Base-by-base conservation (phyloP, 2,113 vertebrate species). In the Sorex araneus region DNA sequence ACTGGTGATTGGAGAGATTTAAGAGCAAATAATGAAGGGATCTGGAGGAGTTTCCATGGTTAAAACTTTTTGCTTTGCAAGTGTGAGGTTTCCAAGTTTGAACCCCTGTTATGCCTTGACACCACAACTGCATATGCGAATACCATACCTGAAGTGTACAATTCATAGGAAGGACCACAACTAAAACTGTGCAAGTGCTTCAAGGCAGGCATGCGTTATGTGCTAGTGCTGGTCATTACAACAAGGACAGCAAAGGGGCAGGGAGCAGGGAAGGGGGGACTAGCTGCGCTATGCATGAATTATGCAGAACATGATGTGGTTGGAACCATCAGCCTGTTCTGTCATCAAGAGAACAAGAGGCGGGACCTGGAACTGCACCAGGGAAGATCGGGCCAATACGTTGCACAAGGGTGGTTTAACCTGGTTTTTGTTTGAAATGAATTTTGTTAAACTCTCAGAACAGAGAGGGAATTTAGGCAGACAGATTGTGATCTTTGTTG, bases 401-500 rank as follows among this genome's bases (percentile, higher is more conserved):
- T 18, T 28, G 34, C 73, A 34, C 25, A 1, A 54, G 28, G 16
- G 16, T 93, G 82, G 94, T 93, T 91, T 85, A 81, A 87, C 87
- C 32, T 78, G 82, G 74, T 70, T 96, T 74, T 43, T 93, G 8
- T 67, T 75, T 94, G 84, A 91, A 94, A 78, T 78, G 40, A 3
- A 36, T 80, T 63, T 78, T 94, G 80, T 34, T 34, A 81, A 91
- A 89, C 75, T 69, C 66, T 94, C 90, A 43, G 89, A 91, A 82
- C 70, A 92, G 90, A 96, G 73, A 64, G 93, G 88, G 85, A 90
- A 74, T 87, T 94, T 45, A 92, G 92, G 50, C 82, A 96, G 90
- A 95, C 85, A 94, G 95, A 90, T 73, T 96, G 79, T 95, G 94
- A 95, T 94, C 93, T 93, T 93, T 85, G 85, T 88, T 95, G 95